Evolutionary conservation across 2,113 vertebrate genomes (phyloP), one percentile per base, ranked within the genome.

Genomic region (Aptenodytes patagonicus): DNA sequence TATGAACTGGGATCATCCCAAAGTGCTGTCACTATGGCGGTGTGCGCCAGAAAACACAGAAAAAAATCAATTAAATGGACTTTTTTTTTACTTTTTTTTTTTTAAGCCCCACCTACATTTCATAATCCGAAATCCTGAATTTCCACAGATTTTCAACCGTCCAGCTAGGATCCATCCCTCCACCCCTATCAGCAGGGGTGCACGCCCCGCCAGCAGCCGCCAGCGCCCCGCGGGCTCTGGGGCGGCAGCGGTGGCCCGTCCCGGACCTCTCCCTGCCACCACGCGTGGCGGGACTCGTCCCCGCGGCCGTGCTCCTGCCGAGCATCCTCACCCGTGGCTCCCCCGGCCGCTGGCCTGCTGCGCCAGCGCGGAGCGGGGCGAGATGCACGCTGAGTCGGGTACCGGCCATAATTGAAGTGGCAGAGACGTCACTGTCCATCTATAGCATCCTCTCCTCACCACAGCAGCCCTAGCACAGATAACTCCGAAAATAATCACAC

Each of bases 351-450:
- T 87, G 97, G 98, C 97, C 97, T 96, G 96, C 97, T 97, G 98
- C 52, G 97, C 98, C 96, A 76, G 96, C 95, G 91, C 89, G 93
- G 97, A 98, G 96, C 93, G 96, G 97, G 95, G 97, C 93, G 91
- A 97, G 98, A 96, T 61, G 96, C 97, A 93, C 85, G 89, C 95
- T 61, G 89, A 71, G 77, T 71, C 78, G 97, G 98, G 97, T 95
- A 97, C 97, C 77, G 55, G 97, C 97, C 88, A 84, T 98, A 98
- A 98, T 98, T 91, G 97, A 98, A 98, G 98, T 98, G 98, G 97
- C 98, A 98, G 98, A 97, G 97, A 98, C 62, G 96, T 98, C 98
- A 96, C 78, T 90, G 97, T 97, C 98, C 98, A 98, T 98, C 98
- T 98, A 97, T 89, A 96, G 96, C 97, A 96, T 94, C 97, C 94